Conservation (phyloP, 2,113 vertebrate genomes). For the Sminthopsis crassicaudata region DNA sequence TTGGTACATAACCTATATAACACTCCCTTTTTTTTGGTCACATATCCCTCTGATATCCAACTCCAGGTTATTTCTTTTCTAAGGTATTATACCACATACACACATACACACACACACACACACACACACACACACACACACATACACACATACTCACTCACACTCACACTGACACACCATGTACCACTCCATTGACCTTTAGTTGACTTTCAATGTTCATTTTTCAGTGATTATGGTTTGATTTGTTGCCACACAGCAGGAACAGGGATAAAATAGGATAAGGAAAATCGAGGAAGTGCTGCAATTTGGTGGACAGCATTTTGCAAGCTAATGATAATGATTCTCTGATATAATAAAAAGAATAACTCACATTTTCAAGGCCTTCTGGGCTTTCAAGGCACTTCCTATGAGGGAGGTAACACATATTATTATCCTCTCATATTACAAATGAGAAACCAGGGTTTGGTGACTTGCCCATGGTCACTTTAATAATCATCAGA, state of each 20-base stretch:
- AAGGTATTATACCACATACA: not conserved
- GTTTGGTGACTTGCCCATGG: not conserved
- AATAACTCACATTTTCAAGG: not conserved
- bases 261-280: not conserved
- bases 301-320: constrained; percentile 28
- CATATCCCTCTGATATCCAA: not conserved
- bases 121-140: too few relatives aligned
- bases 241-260: not conserved
- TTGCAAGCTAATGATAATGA: not conserved
- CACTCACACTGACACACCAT: not conserved
- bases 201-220: not conserved
- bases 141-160: too few relatives aligned
- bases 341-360: not conserved
- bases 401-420: not conserved
- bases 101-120: too few relatives aligned
- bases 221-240: not conserved
- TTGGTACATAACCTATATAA: not conserved
- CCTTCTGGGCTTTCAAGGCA: not conserved
- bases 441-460: not conserved
- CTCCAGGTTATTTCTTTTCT: not conserved
- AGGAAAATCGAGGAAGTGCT: not conserved
- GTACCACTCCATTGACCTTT: not conserved
- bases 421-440: not conserved
- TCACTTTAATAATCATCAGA: not conserved
- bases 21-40: not conserved